These are phyloP conservation scores for Furcula furcula DNA, from an alignment of 2,888 invertebrate genomes.

Conservation along the genomic window DNA sequence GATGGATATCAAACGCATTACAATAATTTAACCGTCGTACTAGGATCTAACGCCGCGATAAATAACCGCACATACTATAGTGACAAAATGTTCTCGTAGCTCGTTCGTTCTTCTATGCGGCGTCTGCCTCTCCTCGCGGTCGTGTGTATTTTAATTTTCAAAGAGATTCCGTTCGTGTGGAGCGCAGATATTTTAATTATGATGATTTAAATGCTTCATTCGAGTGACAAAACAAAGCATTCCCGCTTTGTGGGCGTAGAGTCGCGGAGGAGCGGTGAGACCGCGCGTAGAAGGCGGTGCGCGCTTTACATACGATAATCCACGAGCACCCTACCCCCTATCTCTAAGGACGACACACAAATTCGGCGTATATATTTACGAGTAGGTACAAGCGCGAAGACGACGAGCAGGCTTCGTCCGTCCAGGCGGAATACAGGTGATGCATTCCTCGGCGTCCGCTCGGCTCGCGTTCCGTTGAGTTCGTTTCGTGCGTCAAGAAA, in stretches of 20 bases:
- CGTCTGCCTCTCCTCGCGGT: slow-evolving; percentile 10
- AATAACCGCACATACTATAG: slow-evolving; percentile 35
- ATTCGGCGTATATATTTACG: too few species aligned
- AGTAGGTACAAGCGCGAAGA: too few species aligned
- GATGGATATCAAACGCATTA: slow-evolving; percentile 35
- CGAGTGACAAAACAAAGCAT: slow-evolving; percentile 55
- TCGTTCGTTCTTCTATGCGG: slow-evolving; percentile 7
- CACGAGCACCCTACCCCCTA: too few species aligned
- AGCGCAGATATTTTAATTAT: slow-evolving; percentile 62
- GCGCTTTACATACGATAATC: neutral
- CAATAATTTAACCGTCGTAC: slow-evolving; percentile 28
- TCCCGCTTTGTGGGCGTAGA: slow-evolving; percentile 36
- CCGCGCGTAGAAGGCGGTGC: neutral
- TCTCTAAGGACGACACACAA: too few species aligned
- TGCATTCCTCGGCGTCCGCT: neutral
- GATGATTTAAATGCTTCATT: slow-evolving; percentile 59
- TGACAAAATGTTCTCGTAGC: slow-evolving; percentile 26
- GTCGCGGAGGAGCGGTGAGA: slow-evolving; percentile 2
- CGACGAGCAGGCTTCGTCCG: too few species aligned
- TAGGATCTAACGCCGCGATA: slow-evolving; percentile 39
- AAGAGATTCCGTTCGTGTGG: slow-evolving; percentile 54
- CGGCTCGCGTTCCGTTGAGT: neutral
- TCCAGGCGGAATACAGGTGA: too few species aligned
- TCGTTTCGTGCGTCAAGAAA: slow-evolving; percentile 10
- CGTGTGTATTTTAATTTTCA: slow-evolving; percentile 48